Base-by-base conservation (phyloP, 2,797 vertebrate species). In the Microctenopoma steveboyesi region DNA sequence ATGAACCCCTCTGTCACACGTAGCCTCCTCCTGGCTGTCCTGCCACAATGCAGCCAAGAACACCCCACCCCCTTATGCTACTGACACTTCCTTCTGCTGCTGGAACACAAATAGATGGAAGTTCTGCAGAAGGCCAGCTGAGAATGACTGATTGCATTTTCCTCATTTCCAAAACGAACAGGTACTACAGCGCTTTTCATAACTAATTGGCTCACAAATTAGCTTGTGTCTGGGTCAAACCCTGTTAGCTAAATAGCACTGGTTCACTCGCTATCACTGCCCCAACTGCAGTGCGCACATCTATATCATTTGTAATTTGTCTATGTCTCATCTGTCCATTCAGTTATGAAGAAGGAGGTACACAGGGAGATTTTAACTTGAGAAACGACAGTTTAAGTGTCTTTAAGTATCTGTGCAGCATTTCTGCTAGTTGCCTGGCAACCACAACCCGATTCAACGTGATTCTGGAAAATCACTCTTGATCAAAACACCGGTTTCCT, bases 1-100 rank as follows among this genome's bases (percentile, higher is more conserved):
- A 87, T 82, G 74, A 85, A 78, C 53, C 75, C 86, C 81, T 81
- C 87, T 35, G 78, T 89, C 85, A 89, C 66, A 64, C 0, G 59
- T 64, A 47, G 27, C 45, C 52, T 56, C 74, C 62, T 60, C 59
- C 51, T 37, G 46, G 77, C 80, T 69, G 74, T 78, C 67, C 72
- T 74, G 65, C 59, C 56, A 70, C 72, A 73, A 48, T 64, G 50
- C 53, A 65, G 68, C 76, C 70, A 79, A 66, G 42, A 59, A 74
- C 40, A 37, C 18, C 64, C 61, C 59, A 14, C 76, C 69, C 72
- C 40, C 61, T n/a, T 33, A 70, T 76, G 68, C 46, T 78, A 43
- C 46, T 73, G 78, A 73, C 71, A 69, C 62, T 66, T 76, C 63
- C 60, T 86, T 83, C 55, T 76, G 72, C 25, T 64, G 52, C 39